These are phyloP conservation scores for Halictus quadricinctus DNA, from an alignment of 2,888 invertebrate species.

Conservation along the genomic window DNA sequence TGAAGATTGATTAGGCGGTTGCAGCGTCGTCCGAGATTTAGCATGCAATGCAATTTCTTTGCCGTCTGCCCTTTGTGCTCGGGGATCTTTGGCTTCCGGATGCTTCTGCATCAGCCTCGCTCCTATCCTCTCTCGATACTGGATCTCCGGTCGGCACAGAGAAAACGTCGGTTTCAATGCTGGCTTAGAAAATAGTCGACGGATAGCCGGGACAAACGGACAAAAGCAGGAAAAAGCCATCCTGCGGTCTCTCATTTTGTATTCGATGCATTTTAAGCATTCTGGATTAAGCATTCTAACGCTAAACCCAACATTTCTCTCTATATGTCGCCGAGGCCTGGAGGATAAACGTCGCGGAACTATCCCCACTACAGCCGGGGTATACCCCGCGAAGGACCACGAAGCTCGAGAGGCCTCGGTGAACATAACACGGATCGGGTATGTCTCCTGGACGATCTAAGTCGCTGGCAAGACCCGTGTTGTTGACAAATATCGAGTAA, in stretches of 20 bases:
- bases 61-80: constrained; percentile 61
- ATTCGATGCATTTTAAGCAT: neutral
- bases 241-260: constrained; percentile 30
- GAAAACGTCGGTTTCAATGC: constrained; percentile 47
- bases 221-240: constrained; percentile 40
- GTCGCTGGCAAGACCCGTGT: no score
- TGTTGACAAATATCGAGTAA: no score
- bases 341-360: no score
- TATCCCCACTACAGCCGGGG: no score
- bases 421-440: no score
- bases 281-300: neutral
- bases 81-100: constrained; percentile 58
- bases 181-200: constrained; percentile 43
- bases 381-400: no score
- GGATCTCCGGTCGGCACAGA: constrained; percentile 45
- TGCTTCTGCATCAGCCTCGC: constrained; percentile 48
- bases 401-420: no score
- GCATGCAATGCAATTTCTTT: constrained; percentile 68
- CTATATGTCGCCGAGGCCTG: no score
- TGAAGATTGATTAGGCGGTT: constrained; percentile 72
- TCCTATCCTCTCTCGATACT: constrained; percentile 51
- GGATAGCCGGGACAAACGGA: constrained; percentile 31
- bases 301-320: neutral
- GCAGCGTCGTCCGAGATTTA: constrained; percentile 65
- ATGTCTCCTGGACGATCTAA: no score